phyloP scores from a whole-genome alignment of 2,888 invertebrate genomes.

The Clivina fossor region DNA sequence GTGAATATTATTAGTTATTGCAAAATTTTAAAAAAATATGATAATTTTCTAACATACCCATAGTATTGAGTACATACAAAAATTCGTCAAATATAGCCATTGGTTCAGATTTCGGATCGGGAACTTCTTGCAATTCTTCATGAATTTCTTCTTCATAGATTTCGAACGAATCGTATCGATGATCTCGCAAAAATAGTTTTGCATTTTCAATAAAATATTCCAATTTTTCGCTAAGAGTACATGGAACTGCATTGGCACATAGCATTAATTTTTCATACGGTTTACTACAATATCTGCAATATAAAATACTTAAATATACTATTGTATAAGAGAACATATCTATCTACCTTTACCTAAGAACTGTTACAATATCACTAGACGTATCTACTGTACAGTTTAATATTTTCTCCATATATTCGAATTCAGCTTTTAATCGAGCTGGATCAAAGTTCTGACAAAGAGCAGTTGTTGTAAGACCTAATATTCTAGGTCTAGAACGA shows the following conservation, averaged over 20 bases:
- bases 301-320: no score
- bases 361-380: slow-evolving; percentile 85
- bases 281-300: slow-evolving; percentile 55
- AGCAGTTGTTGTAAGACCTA: slow-evolving; percentile 80
- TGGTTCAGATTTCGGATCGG: slow-evolving; percentile 79
- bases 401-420: slow-evolving; percentile 74
- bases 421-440: slow-evolving; percentile 73
- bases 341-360: slow-evolving; percentile 65
- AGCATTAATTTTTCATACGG: slow-evolving; percentile 57
- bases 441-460: slow-evolving; percentile 67
- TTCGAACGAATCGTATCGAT: slow-evolving; percentile 72
- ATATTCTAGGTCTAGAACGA: slow-evolving; percentile 66
- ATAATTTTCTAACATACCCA: no score
- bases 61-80: slow-evolving; percentile 66
- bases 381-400: slow-evolving; percentile 79
- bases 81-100: slow-evolving; percentile 70
- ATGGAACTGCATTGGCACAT: slow-evolving; percentile 50
- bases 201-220: slow-evolving; percentile 58
- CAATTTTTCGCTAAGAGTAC: slow-evolving; percentile 54
- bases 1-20: no score
- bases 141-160: slow-evolving; percentile 69
- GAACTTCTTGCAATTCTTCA: slow-evolving; percentile 75
- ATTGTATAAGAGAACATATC: slow-evolving; percentile 9
- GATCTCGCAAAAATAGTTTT: slow-evolving; percentile 71
- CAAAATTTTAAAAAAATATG: no score